phyloP scores from a whole-genome alignment of 2,113 vertebrate genomes.

The Cebidichthys violaceus region DNA sequence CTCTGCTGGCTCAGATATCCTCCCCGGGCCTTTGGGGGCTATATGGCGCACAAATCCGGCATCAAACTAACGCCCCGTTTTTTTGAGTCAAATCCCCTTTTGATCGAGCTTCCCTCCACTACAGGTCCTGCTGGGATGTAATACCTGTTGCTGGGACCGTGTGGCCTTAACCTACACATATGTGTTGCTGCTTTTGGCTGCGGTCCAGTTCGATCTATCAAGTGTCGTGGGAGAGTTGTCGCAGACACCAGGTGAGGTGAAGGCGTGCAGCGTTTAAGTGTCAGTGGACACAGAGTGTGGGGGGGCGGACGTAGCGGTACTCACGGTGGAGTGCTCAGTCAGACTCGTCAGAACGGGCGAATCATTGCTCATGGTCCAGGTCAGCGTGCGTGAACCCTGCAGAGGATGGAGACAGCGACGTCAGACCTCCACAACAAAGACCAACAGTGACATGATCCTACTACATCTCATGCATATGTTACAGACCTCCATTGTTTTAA shows the following conservation, averaged over 20 bases:
- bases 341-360: constrained; percentile 88
- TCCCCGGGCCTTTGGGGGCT: constrained; percentile 15
- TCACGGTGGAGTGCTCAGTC: constrained; percentile 90
- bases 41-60: constrained; percentile 9
- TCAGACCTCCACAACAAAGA: too few relatives aligned
- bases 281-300: constrained; percentile 4
- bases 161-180: not conserved
- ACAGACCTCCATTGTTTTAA: not conserved
- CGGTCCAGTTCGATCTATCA: not conserved
- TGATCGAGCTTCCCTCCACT: constrained; percentile 16
- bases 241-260: not conserved
- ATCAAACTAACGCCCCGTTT: constrained; percentile 18
- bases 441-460: not conserved
- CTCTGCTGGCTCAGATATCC: constrained; percentile 23
- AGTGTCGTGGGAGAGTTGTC: not conserved
- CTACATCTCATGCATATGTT: not conserved
- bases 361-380: constrained; percentile 93
- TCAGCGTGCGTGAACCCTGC: constrained; percentile 78
- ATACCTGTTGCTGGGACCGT: constrained; percentile 6
- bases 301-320: constrained; percentile 51
- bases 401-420: constrained; percentile 24
- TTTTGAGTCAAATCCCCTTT: constrained; percentile 27
- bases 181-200: not conserved
- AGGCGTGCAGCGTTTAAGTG: constrained; percentile 7
- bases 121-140: constrained; percentile 10